These are phyloP conservation scores for Ennomos fuscantarius DNA, from an alignment of 2,888 invertebrate genomes.

Conservation along the genomic window DNA sequence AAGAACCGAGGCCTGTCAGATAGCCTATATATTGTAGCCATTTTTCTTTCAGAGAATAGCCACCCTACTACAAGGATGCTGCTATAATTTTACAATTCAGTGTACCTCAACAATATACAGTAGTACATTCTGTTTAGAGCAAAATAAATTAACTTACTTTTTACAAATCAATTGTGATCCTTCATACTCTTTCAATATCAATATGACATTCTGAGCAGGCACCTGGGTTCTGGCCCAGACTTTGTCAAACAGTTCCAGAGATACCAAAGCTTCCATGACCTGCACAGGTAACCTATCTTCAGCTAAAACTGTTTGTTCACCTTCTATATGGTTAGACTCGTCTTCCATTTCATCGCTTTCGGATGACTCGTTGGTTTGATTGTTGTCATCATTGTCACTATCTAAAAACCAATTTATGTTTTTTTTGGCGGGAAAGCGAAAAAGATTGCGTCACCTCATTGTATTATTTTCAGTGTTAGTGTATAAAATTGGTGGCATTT, in stretches of 20 bases:
- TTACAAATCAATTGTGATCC: constrained; percentile 76
- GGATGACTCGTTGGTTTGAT: constrained; percentile 62
- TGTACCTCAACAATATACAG: no score
- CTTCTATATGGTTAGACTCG: constrained; percentile 66
- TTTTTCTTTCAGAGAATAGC: no score
- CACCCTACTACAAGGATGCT: no score
- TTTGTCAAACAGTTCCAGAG: constrained; percentile 85
- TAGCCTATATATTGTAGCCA: no score
- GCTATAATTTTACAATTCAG: no score
- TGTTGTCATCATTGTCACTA: constrained; percentile 51
- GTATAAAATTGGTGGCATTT: no score
- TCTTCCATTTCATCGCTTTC: constrained; percentile 74
- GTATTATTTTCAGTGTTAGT: no score
- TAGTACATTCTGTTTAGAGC: no score
- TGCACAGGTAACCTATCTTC: constrained; percentile 84
- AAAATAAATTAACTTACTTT: constrained; percentile 64
- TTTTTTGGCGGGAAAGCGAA: no score
- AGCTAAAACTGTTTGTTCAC: constrained; percentile 51
- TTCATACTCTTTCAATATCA: constrained; percentile 81
- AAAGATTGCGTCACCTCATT: no score
- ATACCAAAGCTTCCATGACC: constrained; percentile 86
- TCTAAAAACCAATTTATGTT: constrained; percentile 49
- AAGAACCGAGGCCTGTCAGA: no score
- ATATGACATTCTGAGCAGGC: constrained; percentile 83
- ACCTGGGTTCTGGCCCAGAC: constrained; percentile 81